phyloP scores from a whole-genome alignment of 1,140 invertebrate genomes.

The Drosophila lini region DNA sequence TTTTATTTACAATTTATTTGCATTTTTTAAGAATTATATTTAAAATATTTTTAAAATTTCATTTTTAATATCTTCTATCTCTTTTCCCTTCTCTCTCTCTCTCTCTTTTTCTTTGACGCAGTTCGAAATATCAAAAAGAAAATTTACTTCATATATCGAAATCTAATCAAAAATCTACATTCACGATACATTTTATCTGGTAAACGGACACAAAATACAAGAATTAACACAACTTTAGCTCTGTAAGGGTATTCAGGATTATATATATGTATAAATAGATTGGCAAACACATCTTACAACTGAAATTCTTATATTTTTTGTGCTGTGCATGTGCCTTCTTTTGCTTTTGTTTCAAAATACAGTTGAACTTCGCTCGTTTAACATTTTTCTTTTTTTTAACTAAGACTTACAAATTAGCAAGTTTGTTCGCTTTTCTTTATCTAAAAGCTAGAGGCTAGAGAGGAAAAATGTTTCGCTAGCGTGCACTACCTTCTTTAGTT shows the following conservation, averaged over 20 bases:
- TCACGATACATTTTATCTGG: background rate
- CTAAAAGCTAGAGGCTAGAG: background rate
- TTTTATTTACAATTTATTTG: background rate
- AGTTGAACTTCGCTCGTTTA: conserved; percentile 1
- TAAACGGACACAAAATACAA: background rate
- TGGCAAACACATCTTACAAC: background rate
- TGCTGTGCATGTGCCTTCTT: conserved; percentile 1
- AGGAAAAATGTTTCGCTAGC: background rate
- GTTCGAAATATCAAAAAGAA: background rate
- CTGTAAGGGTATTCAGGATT: conserved; percentile 12
- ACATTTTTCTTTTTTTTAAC: background rate
- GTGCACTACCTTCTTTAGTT: background rate
- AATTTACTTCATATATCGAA: background rate
- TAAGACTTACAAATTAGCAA: conserved; percentile 1
- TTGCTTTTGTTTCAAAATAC: background rate
- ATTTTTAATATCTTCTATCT: background rate
- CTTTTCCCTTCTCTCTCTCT: background rate
- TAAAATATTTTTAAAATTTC: background rate
- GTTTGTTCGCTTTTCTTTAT: background rate
- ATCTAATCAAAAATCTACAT: background rate
- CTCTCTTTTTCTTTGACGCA: background rate
- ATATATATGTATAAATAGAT: background rate
- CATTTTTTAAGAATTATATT: background rate
- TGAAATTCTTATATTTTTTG: background rate
- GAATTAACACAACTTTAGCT: background rate